Evolutionary conservation across 2,113 vertebrate genomes (phyloP).

Genomic region (Prinia subflava): DNA sequence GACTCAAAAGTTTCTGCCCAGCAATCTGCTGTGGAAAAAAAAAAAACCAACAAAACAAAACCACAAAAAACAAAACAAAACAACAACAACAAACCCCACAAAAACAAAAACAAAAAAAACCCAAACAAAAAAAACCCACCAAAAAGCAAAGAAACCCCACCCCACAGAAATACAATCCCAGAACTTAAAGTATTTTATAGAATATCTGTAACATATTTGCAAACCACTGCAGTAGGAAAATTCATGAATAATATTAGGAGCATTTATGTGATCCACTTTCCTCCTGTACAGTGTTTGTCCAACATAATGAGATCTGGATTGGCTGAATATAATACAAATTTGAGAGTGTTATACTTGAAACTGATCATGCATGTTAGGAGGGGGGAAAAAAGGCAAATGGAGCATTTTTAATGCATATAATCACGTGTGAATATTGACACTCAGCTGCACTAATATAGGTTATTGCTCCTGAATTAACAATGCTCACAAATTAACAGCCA

Average conservation of each 20-base stretch:
- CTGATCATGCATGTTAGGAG: not conserved
- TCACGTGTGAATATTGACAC: conserved; percentile 53
- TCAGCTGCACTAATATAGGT: conserved; percentile 33
- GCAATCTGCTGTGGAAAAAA: not conserved
- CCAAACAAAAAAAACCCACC: not conserved
- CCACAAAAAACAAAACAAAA: not conserved
- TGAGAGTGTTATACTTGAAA: conserved; percentile 34
- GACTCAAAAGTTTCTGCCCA: not conserved
- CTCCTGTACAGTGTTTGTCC: conserved; percentile 68
- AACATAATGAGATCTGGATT: conserved; percentile 68
- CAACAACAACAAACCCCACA: no score
- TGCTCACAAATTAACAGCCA: conserved; percentile 29
- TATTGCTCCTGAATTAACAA: conserved; percentile 54
- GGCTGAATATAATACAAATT: conserved; percentile 68
- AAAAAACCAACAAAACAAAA: not conserved
- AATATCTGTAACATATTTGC: conserved; percentile 62
- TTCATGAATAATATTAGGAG: conserved; percentile 75
- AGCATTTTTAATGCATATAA: conserved; percentile 36
- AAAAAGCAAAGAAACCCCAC: not conserved
- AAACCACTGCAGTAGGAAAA: conserved; percentile 56
- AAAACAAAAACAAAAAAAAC: not conserved
- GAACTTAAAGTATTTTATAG: conserved; percentile 60
- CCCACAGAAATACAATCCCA: conserved; percentile 37
- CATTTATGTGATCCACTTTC: conserved; percentile 71
- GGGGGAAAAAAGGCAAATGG: not conserved